Evolutionary conservation across 2,113 vertebrate genomes (phyloP).

Genomic region (Cyprinodon tularosa): DNA sequence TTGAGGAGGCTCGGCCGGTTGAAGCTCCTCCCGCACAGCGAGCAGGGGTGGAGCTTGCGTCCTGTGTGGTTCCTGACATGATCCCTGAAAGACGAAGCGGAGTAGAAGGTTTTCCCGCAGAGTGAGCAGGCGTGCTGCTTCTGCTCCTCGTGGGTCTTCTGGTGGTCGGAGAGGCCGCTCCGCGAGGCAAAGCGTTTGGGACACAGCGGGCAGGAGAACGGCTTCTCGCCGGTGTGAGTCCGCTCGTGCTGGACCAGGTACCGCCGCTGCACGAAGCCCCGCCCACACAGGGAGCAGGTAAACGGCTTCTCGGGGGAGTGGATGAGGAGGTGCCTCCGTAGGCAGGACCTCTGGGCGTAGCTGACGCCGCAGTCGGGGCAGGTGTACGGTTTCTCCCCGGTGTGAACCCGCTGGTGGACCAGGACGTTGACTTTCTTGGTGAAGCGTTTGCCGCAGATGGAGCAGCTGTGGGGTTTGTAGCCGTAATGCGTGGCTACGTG

Average conservation of each 20-base stretch:
- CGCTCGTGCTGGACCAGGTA: slow-evolving; percentile 55
- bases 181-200: slow-evolving; percentile 64
- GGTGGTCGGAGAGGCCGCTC: slow-evolving; percentile 45
- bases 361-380: slow-evolving; percentile 53
- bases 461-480: slow-evolving; percentile 52
- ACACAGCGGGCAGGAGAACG: slow-evolving; percentile 52
- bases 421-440: slow-evolving; percentile 53
- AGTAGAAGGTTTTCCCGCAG: slow-evolving; percentile 57
- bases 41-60: slow-evolving; percentile 49
- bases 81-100: slow-evolving; percentile 54
- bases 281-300: slow-evolving; percentile 45
- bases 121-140: slow-evolving; percentile 42
- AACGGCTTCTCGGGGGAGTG: slow-evolving; percentile 46
- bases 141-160: slow-evolving; percentile 19
- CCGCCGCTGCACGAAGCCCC: slow-evolving; percentile 52
- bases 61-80: slow-evolving; percentile 57
- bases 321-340: slow-evolving; percentile 50
- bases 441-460: slow-evolving; percentile 56
- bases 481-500: slow-evolving; percentile 50
- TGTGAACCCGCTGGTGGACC: slow-evolving; percentile 58
- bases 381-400: slow-evolving; percentile 63
- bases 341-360: slow-evolving; percentile 57
- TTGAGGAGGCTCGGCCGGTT: slow-evolving; percentile 61
- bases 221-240: slow-evolving; percentile 60
- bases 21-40: slow-evolving; percentile 59